A percentile compares a stretch with the other conserved stretches of the same genome.
Evolutionary conservation across 2,113 vertebrate genomes (phyloP).

Genomic region (Ptychochromis oligacanthus): DNA sequence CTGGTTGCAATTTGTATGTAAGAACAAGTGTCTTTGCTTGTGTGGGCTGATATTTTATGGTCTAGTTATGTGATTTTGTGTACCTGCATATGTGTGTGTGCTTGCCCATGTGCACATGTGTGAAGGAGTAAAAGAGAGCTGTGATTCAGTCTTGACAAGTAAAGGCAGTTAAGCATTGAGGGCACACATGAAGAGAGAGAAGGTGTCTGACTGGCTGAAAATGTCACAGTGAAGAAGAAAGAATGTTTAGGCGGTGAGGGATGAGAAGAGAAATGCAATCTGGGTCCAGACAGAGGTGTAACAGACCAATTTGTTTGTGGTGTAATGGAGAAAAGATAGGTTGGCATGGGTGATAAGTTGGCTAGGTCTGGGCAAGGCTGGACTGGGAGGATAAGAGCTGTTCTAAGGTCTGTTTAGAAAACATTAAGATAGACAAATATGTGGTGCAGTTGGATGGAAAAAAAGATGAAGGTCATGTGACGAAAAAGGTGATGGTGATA

Average conservation of each 20-base stretch:
- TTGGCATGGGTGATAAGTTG: slow-evolving; percentile 68
- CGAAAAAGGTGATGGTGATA: slow-evolving; percentile 26
- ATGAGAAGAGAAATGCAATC: slow-evolving; percentile 82
- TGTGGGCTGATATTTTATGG: slow-evolving; percentile 7
- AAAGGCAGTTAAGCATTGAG: slow-evolving; percentile 56
- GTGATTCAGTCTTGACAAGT: slow-evolving; percentile 51
- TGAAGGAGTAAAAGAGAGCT: slow-evolving; percentile 23
- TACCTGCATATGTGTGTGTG: not conserved
- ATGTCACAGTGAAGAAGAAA: slow-evolving; percentile 74
- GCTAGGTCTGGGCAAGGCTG: slow-evolving; percentile 58
- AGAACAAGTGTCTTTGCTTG: slow-evolving; percentile 20
- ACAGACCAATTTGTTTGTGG: slow-evolving; percentile 80
- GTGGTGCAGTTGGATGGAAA: slow-evolving; percentile 18
- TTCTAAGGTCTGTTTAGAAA: slow-evolving; percentile 53
- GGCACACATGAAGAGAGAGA: slow-evolving; percentile 52
- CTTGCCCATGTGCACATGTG: not conserved
- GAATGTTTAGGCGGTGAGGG: slow-evolving; percentile 69
- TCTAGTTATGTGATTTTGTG: not conserved
- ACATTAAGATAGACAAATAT: slow-evolving; percentile 62
- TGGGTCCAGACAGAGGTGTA: slow-evolving; percentile 78
- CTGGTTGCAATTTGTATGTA: not conserved
- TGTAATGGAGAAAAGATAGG: slow-evolving; percentile 77
- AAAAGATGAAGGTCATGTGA: slow-evolving; percentile 28
- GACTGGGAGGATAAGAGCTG: slow-evolving; percentile 61
- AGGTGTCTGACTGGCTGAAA: slow-evolving; percentile 56